Evolutionary conservation across 2,113 vertebrate genomes (phyloP), one percentile per base, ranked within the genome.

Genomic region (Halichoerus grypus): DNA sequence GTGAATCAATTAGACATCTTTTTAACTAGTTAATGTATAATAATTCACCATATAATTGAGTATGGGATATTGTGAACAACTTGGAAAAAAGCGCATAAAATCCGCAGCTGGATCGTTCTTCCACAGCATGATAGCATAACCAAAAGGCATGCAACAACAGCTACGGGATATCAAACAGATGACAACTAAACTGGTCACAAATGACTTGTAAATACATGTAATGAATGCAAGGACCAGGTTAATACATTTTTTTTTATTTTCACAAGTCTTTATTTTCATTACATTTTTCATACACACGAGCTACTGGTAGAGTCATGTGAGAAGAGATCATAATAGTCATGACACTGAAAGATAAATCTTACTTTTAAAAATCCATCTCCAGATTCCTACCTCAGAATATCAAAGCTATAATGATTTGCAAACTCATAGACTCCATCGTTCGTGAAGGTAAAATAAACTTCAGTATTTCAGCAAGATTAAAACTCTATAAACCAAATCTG

Each of bases 61-160:
- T 97, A 91, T 94, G 69, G 74, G 93, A 97, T 88, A 87, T 39
- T 97, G 87, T 96, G 49, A 98, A 97, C 85, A 96, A 53, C 88
- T 96, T 97, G 94, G 97, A 98, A 98, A 98, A 98, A 99, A 97
- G 95, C 97, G 98, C 98, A 97, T 87, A 98, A 96, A 98, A 98
- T 94, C 96, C 95, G 46, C 87, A 97, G 97, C 72, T 97, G 96
- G 98, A 97, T 97, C 94, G 97, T 97, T 98, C 96, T 98, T 98
- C 97, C 98, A 97, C 98, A 98, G 98, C 98, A 97, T 98, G 98
- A 96, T 98, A 97, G 97, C 98, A 98, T 98, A 98, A 98, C 97
- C 97, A 93, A 98, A 97, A 98, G 97, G 97, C 98, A 98, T 98
- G 98, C 91, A 97, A 98, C 88, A 98, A 98, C 63, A 46, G 96